Conservation (phyloP, 1,140 invertebrate genomes). For the Drosophila nigrodunni region DNA sequence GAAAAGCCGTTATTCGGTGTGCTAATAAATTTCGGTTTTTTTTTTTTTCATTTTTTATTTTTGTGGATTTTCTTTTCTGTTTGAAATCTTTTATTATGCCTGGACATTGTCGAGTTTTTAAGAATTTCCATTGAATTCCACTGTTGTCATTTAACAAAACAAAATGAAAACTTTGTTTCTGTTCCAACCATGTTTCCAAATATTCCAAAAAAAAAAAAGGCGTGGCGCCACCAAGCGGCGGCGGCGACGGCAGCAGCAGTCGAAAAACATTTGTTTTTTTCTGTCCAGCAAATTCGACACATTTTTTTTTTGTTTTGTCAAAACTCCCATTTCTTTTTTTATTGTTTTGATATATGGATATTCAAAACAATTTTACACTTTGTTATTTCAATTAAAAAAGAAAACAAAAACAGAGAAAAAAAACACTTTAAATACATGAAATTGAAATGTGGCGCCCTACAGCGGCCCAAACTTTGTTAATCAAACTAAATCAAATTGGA, state of each 20-base stretch:
- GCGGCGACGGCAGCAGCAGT: background rate
- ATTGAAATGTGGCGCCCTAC: background rate
- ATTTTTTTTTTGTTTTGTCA: conserved; percentile 5
- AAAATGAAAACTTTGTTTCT: conserved; percentile 32
- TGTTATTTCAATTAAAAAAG: conserved; percentile 13
- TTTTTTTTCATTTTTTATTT: conserved; percentile 11
- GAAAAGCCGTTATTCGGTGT: conserved; percentile 15
- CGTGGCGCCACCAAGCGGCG: conserved; percentile 8
- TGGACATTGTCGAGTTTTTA: conserved; percentile 28
- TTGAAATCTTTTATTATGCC: conserved; percentile 22
- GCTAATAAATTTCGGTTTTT: conserved; percentile 5
- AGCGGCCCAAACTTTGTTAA: background rate
- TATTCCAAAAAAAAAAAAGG: conserved; percentile 1
- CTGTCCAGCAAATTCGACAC: conserved; percentile 28
- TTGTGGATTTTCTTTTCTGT: conserved; percentile 6
- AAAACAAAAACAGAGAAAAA: conserved; percentile 1
- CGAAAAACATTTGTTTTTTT: conserved; percentile 27
- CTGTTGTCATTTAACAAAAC: conserved; percentile 25
- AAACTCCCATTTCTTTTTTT: conserved; percentile 6
- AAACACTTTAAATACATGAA: background rate
- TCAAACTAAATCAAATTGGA: conserved; percentile 12
- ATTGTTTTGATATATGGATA: conserved; percentile 4
- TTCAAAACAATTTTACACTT: conserved; percentile 19
- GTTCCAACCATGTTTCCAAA: conserved; percentile 24
- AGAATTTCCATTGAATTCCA: conserved; percentile 26